These are phyloP conservation scores for Rotaria sp. DNA, from an alignment of 2,888 invertebrate genomes.

Conservation along the genomic window DNA sequence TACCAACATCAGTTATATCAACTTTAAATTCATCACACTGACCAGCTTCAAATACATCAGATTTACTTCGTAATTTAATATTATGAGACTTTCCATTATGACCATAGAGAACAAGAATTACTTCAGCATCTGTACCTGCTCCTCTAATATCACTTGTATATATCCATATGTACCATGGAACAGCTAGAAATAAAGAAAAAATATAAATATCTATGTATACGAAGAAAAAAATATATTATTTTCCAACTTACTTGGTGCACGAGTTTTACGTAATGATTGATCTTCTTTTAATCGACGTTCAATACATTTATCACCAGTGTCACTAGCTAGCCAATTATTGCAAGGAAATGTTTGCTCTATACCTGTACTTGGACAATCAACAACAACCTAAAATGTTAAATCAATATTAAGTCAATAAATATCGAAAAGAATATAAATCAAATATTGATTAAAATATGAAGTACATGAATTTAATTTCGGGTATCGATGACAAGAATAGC, in stretches of 20 bases:
- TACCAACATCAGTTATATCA: conserved; percentile 49
- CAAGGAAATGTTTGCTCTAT: conserved; percentile 53
- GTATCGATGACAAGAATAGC: neutral
- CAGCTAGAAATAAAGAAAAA: neutral
- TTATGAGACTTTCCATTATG: conserved; percentile 53
- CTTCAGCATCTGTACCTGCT: conserved; percentile 55
- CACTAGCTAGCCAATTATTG: conserved; percentile 51
- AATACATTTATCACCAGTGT: conserved; percentile 51
- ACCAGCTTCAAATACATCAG: conserved; percentile 53
- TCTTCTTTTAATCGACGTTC: conserved; percentile 52
- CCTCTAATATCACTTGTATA: conserved; percentile 49
- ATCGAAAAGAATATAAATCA: neutral
- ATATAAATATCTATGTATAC: neutral
- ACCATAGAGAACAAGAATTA: conserved; percentile 52
- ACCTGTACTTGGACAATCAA: conserved; percentile 52
- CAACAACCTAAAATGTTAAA: conserved; percentile 45
- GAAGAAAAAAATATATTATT: neutral
- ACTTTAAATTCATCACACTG: conserved; percentile 52
- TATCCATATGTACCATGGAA: conserved; percentile 50
- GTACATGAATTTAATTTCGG: neutral
- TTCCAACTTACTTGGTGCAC: conserved; percentile 47
- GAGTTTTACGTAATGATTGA: conserved; percentile 46
- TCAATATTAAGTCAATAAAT: neutral
- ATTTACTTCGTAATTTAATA: conserved; percentile 49
- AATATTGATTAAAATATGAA: neutral